These are phyloP conservation scores for Drosophila elegans DNA, from an alignment of 1,140 invertebrate species.

Conservation along the genomic window DNA sequence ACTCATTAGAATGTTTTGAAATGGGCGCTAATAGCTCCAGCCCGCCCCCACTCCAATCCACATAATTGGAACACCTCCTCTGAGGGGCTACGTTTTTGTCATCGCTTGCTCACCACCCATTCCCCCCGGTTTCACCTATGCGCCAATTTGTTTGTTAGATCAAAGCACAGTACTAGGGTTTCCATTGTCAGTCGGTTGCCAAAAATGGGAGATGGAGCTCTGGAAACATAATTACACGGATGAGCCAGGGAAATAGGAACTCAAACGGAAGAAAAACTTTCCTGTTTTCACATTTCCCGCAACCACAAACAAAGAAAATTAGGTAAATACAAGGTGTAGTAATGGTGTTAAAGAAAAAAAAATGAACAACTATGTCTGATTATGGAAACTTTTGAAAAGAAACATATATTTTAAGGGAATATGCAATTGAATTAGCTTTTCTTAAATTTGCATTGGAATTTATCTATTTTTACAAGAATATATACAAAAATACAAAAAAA, in stretches of 20 bases:
- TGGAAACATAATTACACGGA: slow-evolving; percentile 23
- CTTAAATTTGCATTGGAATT: no score
- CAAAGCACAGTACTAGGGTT: slow-evolving; percentile 77
- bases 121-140: slow-evolving; percentile 24
- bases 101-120: slow-evolving; percentile 15
- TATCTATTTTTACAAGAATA: no score
- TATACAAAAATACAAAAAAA: no score
- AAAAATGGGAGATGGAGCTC: neutral
- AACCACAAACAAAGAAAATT: neutral
- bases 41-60: neutral
- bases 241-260: slow-evolving; percentile 3
- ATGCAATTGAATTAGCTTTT: no score
- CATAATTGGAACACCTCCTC: slow-evolving; percentile 51
- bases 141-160: slow-evolving; percentile 68
- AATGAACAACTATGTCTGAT: no score
- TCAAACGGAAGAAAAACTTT: slow-evolving; percentile 4
- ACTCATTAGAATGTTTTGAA: slow-evolving; percentile 69
- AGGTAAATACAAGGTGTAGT: no score
- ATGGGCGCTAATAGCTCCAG: slow-evolving; percentile 46
- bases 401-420: no score
- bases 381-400: no score
- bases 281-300: neutral
- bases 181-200: slow-evolving; percentile 60
- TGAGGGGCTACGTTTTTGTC: slow-evolving; percentile 41
- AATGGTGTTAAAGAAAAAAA: no score